A percentile compares a stretch with the other conserved stretches of the same genome.
Conservation (phyloP, 2,797 vertebrate genomes). For the Gila robusta region DNA sequence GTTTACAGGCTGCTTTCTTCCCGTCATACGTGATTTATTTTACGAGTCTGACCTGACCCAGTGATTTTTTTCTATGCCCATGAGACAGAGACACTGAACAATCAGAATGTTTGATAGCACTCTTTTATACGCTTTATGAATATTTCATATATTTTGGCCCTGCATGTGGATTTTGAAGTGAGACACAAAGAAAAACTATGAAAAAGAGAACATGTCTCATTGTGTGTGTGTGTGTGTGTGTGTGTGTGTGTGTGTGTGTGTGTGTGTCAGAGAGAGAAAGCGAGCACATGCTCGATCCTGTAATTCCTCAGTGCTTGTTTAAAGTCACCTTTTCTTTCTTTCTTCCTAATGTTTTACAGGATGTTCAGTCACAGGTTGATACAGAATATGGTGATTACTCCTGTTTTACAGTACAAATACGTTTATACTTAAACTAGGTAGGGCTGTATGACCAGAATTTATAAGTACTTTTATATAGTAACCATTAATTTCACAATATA, state of each 20-base stretch:
- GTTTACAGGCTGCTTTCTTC: constrained; percentile 38
- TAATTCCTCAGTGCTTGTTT: constrained; percentile 23
- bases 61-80: constrained; percentile 41
- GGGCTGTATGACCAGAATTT: too few relatives aligned
- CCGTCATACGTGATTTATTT: constrained; percentile 64
- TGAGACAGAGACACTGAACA: constrained; percentile 44
- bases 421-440: neutral
- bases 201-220: constrained; percentile 10
- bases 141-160: constrained; percentile 54
- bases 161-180: constrained; percentile 62
- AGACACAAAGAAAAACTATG: constrained; percentile 36
- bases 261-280: neutral
- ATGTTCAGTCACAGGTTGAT: neutral
- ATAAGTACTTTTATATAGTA: neutral
- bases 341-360: constrained; percentile 3
- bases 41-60: constrained; percentile 64
- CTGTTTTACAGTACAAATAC: neutral
- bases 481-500: neutral
- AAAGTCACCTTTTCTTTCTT: constrained; percentile 5
- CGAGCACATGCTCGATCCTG: neutral
- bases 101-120: constrained; percentile 44
- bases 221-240: neutral
- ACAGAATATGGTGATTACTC: neutral
- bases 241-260: neutral
- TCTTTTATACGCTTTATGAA: constrained; percentile 46